Percentiles rank a stretch among this genome's conserved stretches.
phyloP scores from a whole-genome alignment of 2,113 vertebrate genomes.

The Glaucomys volans region DNA sequence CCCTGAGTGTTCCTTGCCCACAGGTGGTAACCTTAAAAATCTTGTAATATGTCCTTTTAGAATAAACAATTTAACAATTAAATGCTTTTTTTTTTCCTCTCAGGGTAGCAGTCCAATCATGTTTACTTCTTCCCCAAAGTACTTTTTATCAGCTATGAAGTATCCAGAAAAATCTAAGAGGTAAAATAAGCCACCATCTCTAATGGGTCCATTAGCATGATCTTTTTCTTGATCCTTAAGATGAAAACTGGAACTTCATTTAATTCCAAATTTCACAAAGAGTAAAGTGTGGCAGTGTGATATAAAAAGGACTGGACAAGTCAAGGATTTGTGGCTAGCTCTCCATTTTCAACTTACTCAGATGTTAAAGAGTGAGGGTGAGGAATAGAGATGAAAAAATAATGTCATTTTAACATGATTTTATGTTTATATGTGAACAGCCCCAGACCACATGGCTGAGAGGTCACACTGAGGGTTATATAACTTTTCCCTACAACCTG shows the following conservation, averaged over 20 bases:
- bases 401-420: neutral
- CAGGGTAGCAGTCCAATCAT: conserved; percentile 58
- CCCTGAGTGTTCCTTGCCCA: conserved; percentile 2
- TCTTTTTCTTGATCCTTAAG: conserved; percentile 42
- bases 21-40: conserved; percentile 69
- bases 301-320: neutral
- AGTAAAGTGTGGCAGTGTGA: neutral
- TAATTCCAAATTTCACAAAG: conserved; percentile 39
- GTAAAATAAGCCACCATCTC: conserved; percentile 52
- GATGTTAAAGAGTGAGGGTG: neutral
- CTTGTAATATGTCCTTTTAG: conserved; percentile 52
- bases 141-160: conserved; percentile 59
- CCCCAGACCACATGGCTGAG: neutral
- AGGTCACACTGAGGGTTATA: neutral
- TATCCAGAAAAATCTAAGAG: conserved; percentile 56
- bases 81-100: conserved; percentile 51
- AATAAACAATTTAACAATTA: conserved; percentile 73
- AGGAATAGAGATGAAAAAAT: neutral
- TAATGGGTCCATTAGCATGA: conserved; percentile 38
- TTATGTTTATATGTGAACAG: conserved; percentile 17
- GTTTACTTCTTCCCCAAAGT: conserved; percentile 49
- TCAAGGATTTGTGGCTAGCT: neutral
- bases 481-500: neutral
- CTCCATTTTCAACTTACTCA: conserved; percentile 2
- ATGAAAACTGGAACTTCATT: conserved; percentile 60